Conservation (phyloP, 2,113 vertebrate genomes). For the Nothoprocta pentlandii region DNA sequence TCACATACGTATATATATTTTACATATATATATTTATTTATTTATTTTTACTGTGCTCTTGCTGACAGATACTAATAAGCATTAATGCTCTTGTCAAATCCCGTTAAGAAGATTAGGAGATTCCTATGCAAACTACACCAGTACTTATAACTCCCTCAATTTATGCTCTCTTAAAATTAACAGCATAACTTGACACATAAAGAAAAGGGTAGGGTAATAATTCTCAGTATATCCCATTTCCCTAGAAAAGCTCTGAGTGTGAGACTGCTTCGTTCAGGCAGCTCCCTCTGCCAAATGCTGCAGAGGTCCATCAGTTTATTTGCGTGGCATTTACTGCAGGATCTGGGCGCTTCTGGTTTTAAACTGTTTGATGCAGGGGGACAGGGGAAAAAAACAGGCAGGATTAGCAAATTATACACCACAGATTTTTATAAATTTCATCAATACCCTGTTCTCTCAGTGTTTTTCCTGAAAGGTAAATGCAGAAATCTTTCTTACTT, state of each 20-base stretch:
- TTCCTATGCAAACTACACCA: background rate
- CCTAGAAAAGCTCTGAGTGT: background rate
- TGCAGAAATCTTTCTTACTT: background rate
- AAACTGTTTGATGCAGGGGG: background rate
- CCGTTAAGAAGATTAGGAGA: constrained; percentile 56
- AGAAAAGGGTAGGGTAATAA: background rate
- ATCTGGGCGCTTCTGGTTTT: background rate
- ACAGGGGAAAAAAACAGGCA: background rate
- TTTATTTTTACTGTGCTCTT: background rate
- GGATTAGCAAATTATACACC: background rate
- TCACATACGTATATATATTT: background rate
- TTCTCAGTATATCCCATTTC: background rate
- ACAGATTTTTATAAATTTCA: background rate
- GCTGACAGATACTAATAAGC: constrained; percentile 47
- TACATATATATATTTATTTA: background rate
- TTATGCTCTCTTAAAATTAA: background rate
- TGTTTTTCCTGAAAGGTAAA: background rate
- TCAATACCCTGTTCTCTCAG: background rate
- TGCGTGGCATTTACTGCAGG: background rate
- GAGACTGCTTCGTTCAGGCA: background rate
- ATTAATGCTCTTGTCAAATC: constrained; percentile 49
- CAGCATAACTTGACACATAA: background rate
- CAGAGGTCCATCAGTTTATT: background rate
- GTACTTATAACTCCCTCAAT: background rate
- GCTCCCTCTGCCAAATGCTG: background rate